phyloP scores from a whole-genome alignment of 2,797 vertebrate species.

The Alauda arvensis region DNA sequence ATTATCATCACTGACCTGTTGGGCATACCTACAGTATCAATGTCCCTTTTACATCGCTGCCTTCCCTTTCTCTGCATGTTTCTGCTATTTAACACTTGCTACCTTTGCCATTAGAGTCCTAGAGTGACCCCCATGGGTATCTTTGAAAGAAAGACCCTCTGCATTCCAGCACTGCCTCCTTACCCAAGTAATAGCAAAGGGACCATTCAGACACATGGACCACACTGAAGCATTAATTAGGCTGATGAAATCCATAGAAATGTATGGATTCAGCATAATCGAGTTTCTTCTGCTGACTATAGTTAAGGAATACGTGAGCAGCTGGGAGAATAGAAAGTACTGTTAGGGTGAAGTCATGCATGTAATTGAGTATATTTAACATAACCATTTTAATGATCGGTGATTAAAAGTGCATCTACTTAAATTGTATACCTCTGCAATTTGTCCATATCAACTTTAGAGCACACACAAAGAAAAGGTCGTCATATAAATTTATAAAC shows the following conservation, averaged over 20 bases:
- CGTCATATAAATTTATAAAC: constrained; percentile 72
- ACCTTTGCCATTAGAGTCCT: constrained; percentile 72
- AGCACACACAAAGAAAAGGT: constrained; percentile 70
- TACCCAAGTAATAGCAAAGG: constrained; percentile 72
- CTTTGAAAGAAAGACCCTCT: constrained; percentile 76
- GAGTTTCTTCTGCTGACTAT: constrained; percentile 77
- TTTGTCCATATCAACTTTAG: constrained; percentile 75
- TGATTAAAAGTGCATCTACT: constrained; percentile 83
- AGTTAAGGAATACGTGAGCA: constrained; percentile 78
- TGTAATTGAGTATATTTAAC: constrained; percentile 87
- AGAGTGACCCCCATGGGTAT: constrained; percentile 74
- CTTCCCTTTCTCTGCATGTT: constrained; percentile 22
- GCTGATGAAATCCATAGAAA: constrained; percentile 81
- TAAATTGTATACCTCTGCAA: constrained; percentile 77
- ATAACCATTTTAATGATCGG: constrained; percentile 85
- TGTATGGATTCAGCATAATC: constrained; percentile 80
- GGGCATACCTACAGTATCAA: constrained; percentile 51
- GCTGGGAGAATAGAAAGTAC: constrained; percentile 79
- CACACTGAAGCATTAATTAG: constrained; percentile 85
- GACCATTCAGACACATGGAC: constrained; percentile 76
- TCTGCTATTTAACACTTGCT: constrained; percentile 52
- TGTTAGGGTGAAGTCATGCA: constrained; percentile 81
- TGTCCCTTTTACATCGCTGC: constrained; percentile 31
- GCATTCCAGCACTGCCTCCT: constrained; percentile 86
- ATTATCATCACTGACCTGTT: constrained; percentile 39